Evolutionary conservation across 2,797 vertebrate species (phyloP), one percentile per base, ranked within the genome.

Genomic region (Gambelia wislizenii): DNA sequence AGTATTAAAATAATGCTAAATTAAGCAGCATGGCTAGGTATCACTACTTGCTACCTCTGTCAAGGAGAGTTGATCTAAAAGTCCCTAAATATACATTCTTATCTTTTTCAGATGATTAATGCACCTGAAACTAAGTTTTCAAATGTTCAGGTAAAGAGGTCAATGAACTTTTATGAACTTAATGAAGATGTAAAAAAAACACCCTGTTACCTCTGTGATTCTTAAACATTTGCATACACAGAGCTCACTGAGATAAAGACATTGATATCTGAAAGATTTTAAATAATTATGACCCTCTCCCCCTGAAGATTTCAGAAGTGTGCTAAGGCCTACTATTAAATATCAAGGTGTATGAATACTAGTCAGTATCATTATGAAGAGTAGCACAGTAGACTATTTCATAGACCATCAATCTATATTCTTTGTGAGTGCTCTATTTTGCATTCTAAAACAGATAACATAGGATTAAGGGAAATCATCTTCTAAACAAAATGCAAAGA

Each of bases 261-360:
- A 89, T 6, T 88, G 90, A 92, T 88, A 44, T 22, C 9, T 93
- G 93, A 8, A 18, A 54, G 0, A 1, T 88, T 92, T 92, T 87
- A 82, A 79, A 86, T 81, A 89, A 84, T 9, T 88, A 90, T 87
- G 92, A 83, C 54, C 20, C 59, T 8, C 61, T 89, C 93, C 91
- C 8, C 84, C 42, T 61, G 36, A 92, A 93, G 89, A 88, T 93
- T 93, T 92, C 82, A 7, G 76, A 93, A 92, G 74, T 90, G 86
- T 79, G 78, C 90, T 92, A 88, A 86, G 92, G 90, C 75, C 89
- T 92, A 93, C 93, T 91, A 89, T 93, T 82, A 94, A 92, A 67
- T 78, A 61, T 56, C 27, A 72, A 72, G 13, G 86, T n/a, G 33
- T 86, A 76, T 70, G 87, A 94, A 91, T 72, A 92, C 12, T 61